Evolutionary conservation across 53 echinoderm and acorn worm species (phyloP), one percentile per base, ranked within the genome.

Genomic region (Mesocentrotus franciscanus): DNA sequence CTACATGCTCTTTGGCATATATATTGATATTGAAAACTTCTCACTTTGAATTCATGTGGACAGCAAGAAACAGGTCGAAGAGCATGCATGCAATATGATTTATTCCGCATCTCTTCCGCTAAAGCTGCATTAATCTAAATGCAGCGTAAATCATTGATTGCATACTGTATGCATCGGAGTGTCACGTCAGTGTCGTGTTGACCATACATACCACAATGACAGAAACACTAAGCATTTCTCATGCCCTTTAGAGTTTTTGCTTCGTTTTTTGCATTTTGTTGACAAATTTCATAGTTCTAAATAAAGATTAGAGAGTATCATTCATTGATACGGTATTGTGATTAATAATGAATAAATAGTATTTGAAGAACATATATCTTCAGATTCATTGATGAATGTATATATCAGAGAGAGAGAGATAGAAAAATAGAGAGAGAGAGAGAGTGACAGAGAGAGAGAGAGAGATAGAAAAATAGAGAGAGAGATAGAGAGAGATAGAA

Each of bases 111-210:
- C 92, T 71, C 20, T 35, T 84, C 84, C 32, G 71, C 92, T 20
- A 70, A 17, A 92, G 92, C 92, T 16, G 92, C 71, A 35, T 92
- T 92, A 84, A 92, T 64, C 92, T 92, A 92, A 92, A 92, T 92
- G 92, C 71, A 35, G 66, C 66, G 71, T 92, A 92, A 92, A 92
- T 92, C 92, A 92, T 92, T 70, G 92, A 92, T 71, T 42, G 71
- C 71, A 10, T 84, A n/a, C n/a, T n/a, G 20, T 30, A 14, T 7
- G 27, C 90, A 15, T 59, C 60, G 6, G 61, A 90, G 60, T 61
- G 27, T 60, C 60, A 26, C 0, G 8, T 33, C 30, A 27, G 84
- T 55, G 24, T 55, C 84, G 55, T 84, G 55, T 84, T 49, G 42
- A 84, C 42, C 84, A 84, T 84, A 42, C 84, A 84, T 55, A 49